Conservation (phyloP, 2,888 invertebrate species). For the Congeria kusceri region DNA sequence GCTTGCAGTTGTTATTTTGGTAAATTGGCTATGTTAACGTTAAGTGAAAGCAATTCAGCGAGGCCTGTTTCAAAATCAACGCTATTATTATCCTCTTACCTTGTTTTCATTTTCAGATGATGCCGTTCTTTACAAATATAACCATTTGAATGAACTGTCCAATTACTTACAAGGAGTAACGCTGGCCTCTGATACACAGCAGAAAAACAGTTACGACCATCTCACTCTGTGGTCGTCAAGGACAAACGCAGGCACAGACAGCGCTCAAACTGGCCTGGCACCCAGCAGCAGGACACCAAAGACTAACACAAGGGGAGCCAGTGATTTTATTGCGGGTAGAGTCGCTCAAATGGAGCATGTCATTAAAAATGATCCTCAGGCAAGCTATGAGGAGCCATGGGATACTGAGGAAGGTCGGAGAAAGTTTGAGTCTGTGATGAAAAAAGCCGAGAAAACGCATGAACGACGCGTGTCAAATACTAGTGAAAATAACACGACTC, state of each 20-base stretch:
- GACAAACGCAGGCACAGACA: background rate
- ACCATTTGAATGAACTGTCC: constrained; percentile 21
- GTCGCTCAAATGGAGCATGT: background rate
- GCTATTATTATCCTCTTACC: too few species aligned
- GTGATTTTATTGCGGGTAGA: too few species aligned
- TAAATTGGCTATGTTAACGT: too few species aligned
- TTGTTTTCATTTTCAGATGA: constrained; percentile 6
- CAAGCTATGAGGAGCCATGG: constrained; percentile 77
- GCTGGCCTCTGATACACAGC: background rate
- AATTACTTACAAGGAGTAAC: background rate
- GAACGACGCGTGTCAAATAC: constrained; percentile 37
- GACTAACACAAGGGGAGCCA: too few species aligned
- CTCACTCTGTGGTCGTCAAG: constrained; percentile 26
- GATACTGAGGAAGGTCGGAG: constrained; percentile 68
- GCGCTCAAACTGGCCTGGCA: constrained; percentile 2
- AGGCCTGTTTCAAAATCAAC: too few species aligned
- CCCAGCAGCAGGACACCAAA: background rate
- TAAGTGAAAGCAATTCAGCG: too few species aligned
- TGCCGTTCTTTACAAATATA: constrained; percentile 25
- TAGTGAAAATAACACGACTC: background rate
- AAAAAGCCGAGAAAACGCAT: constrained; percentile 60
- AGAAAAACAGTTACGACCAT: constrained; percentile 40
- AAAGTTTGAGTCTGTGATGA: constrained; percentile 64
- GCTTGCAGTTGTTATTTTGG: too few species aligned
- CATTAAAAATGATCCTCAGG: constrained; percentile 26